Evolutionary conservation across 1,140 invertebrate species (phyloP).

Genomic region (Neodiprion virginianus): DNA sequence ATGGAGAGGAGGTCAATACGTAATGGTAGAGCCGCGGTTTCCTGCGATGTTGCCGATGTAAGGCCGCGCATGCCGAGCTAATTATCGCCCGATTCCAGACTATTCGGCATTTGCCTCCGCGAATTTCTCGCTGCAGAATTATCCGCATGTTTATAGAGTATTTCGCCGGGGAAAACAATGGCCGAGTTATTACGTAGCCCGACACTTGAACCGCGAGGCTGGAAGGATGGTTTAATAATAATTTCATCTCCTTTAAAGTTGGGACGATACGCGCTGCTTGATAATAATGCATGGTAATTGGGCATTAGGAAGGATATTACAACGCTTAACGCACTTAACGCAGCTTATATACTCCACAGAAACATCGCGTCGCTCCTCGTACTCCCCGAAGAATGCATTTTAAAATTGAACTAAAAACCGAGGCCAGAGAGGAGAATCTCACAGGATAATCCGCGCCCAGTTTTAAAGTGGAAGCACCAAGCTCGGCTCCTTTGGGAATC

Average conservation of each 20-base stretch:
- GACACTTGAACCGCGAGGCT: not conserved
- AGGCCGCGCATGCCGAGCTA: not conserved
- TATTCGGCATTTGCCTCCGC: not conserved
- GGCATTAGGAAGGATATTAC: slow-evolving; percentile 40
- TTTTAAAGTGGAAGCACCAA: not conserved
- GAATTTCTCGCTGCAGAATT: not conserved
- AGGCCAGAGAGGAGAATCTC: not conserved
- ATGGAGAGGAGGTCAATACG: too few relatives aligned
- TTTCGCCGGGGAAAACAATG: not conserved
- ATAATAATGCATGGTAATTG: slow-evolving; percentile 43
- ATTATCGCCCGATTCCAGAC: not conserved
- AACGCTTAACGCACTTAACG: slow-evolving; percentile 32
- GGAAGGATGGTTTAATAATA: slow-evolving; percentile 33
- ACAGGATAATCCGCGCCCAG: too few relatives aligned
- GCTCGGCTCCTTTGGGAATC: not conserved
- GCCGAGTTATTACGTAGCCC: not conserved
- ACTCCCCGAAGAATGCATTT: not conserved
- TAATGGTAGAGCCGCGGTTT: too few relatives aligned
- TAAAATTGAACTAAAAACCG: not conserved
- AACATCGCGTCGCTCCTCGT: not conserved
- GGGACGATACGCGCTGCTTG: slow-evolving; percentile 12
- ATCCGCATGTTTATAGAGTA: too few relatives aligned
- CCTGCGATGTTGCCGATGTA: too few relatives aligned
- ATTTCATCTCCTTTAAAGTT: slow-evolving; percentile 32
- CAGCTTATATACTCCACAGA: slow-evolving; percentile 18